Evolutionary conservation across 2,797 vertebrate species (phyloP).

Genomic region (Perodicticus potto): DNA sequence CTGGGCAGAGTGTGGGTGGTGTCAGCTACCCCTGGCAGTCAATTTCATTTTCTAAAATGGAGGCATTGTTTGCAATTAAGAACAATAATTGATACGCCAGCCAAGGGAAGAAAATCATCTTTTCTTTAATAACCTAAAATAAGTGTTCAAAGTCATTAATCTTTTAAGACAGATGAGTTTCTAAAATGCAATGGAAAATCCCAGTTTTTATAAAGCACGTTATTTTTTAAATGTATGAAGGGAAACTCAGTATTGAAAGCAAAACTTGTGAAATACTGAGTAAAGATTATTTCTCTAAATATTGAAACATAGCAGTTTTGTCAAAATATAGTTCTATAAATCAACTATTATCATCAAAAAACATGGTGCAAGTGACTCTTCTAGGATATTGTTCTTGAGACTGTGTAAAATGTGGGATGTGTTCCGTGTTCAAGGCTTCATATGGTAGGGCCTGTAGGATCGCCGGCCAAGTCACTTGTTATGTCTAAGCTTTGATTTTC

Average conservation of each 20-base stretch:
- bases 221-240: slow-evolving; percentile 53
- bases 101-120: not conserved
- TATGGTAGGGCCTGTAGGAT: not conserved
- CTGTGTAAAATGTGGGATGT: not conserved
- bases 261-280: slow-evolving; percentile 53
- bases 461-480: not conserved
- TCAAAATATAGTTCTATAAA: slow-evolving; percentile 41
- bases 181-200: slow-evolving; percentile 17
- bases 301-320: slow-evolving; percentile 45
- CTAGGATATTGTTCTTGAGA: not conserved
- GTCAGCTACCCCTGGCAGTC: too few species aligned
- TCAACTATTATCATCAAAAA: slow-evolving; percentile 42
- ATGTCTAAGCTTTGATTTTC: not conserved
- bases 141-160: slow-evolving; percentile 14
- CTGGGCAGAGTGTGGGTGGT: not conserved
- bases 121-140: not conserved
- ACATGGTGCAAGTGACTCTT: slow-evolving; percentile 22
- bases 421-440: not conserved
- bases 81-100: not conserved
- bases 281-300: slow-evolving; percentile 54
- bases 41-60: not conserved
- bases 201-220: slow-evolving; percentile 47
- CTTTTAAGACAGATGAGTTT: slow-evolving; percentile 16
- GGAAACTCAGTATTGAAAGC: slow-evolving; percentile 56
- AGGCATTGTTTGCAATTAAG: not conserved